phyloP scores from a whole-genome alignment of 2,888 invertebrate species.

The Melieria omissa region DNA sequence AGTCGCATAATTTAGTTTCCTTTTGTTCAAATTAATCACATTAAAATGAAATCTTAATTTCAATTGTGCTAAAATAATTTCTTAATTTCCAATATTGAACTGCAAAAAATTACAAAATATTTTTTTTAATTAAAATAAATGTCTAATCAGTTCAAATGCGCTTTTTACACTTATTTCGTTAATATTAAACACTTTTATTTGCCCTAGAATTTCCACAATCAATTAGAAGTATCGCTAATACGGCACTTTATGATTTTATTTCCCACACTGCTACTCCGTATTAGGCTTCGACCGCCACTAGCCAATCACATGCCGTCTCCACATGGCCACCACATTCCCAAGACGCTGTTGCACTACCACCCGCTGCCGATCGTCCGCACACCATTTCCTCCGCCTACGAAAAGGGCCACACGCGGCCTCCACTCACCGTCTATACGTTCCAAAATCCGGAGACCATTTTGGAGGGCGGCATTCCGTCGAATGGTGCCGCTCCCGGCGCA shows the following conservation, averaged over 20 bases:
- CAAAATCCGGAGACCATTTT: conserved; percentile 76
- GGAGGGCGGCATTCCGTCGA: conserved; percentile 50
- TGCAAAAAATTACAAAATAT: no score
- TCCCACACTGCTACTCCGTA: conserved; percentile 2
- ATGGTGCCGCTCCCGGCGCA: conserved; percentile 42
- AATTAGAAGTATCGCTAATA: neutral
- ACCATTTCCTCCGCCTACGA: conserved; percentile 94
- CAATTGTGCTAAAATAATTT: no score
- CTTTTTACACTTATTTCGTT: no score
- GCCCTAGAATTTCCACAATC: no score
- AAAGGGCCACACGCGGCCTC: conserved; percentile 85
- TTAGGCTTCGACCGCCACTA: conserved; percentile 69
- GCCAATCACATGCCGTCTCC: conserved; percentile 66
- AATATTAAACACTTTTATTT: no score
- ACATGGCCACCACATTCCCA: conserved; percentile 68
- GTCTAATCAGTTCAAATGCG: no score
- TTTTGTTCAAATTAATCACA: no score
- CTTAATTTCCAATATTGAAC: no score
- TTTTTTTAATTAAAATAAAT: no score
- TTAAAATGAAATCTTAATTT: no score
- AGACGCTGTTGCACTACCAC: conserved; percentile 61
- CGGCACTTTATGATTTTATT: no score
- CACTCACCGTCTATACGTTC: conserved; percentile 88
- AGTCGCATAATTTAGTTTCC: no score
- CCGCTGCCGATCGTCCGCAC: conserved; percentile 83